These are phyloP conservation scores for Pangasianodon gigas DNA, from an alignment of 2,113 vertebrate species.

Conservation along the genomic window DNA sequence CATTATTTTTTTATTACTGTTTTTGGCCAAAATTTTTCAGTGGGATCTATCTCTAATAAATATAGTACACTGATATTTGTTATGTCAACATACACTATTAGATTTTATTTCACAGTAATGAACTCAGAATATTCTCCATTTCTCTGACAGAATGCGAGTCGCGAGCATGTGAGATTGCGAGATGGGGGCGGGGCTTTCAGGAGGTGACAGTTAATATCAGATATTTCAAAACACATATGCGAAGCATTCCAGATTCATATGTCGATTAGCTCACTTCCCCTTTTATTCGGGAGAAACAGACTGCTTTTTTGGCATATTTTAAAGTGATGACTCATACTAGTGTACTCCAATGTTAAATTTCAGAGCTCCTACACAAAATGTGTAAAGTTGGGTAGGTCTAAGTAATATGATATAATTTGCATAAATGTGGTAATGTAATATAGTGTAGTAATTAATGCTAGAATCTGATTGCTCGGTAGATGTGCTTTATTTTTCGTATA, in stretches of 20 bases:
- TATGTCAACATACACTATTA: not conserved
- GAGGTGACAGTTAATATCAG: not conserved
- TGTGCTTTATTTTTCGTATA: not conserved
- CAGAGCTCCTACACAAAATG: not conserved
- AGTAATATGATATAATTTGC: not conserved
- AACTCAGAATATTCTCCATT: not conserved
- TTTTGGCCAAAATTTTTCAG: too few relatives aligned
- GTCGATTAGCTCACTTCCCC: too few relatives aligned
- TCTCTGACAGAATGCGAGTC: not conserved
- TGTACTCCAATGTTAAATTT: too few relatives aligned
- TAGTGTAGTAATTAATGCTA: not conserved
- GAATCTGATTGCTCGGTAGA: not conserved
- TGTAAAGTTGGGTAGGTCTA: not conserved
- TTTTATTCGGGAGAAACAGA: too few relatives aligned
- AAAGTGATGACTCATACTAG: too few relatives aligned
- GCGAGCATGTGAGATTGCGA: not conserved
- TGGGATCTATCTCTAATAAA: not conserved
- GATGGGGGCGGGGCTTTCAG: not conserved
- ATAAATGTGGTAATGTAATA: not conserved
- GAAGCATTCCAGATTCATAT: not conserved
- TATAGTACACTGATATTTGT: too few relatives aligned
- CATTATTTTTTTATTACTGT: too few relatives aligned
- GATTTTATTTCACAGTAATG: not conserved
- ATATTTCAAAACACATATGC: not conserved
- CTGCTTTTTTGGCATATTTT: too few relatives aligned